Evolutionary conservation across 2,113 vertebrate species (phyloP).

Genomic region (Catharus minimus): DNA sequence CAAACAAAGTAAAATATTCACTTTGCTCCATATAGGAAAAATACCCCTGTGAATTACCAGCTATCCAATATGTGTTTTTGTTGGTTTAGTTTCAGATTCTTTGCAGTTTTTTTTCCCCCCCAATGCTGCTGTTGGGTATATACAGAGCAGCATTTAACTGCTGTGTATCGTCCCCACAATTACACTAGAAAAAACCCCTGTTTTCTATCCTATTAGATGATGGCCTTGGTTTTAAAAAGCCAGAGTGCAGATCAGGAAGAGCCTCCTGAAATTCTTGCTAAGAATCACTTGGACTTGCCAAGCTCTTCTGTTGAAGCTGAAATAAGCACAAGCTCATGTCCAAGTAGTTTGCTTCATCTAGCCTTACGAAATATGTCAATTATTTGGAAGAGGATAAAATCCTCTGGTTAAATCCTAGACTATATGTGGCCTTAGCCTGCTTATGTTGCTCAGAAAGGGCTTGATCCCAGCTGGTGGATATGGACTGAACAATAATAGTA

Average conservation of each 20-base stretch:
- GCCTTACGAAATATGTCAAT: neutral
- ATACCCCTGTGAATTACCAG: neutral
- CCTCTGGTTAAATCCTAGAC: neutral
- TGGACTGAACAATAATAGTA: neutral
- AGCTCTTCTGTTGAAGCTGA: neutral
- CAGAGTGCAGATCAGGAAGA: neutral
- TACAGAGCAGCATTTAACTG: neutral
- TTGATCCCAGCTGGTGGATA: neutral
- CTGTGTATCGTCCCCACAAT: neutral
- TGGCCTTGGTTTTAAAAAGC: neutral
- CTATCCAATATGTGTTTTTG: neutral
- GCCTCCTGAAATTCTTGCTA: neutral
- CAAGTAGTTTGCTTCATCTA: neutral
- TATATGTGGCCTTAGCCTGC: neutral
- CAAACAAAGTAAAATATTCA: neutral
- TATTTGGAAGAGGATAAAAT: neutral
- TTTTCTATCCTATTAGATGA: neutral
- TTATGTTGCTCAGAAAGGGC: neutral
- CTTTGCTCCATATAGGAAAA: neutral
- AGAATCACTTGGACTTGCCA: neutral
- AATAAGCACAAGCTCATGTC: neutral
- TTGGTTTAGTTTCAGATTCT: neutral
- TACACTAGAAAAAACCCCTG: neutral
- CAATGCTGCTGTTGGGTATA: neutral
- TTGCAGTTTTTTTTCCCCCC: neutral